Evolutionary conservation across 1,140 invertebrate genomes (phyloP).

Genomic region (Conopomorpha cramerella): DNA sequence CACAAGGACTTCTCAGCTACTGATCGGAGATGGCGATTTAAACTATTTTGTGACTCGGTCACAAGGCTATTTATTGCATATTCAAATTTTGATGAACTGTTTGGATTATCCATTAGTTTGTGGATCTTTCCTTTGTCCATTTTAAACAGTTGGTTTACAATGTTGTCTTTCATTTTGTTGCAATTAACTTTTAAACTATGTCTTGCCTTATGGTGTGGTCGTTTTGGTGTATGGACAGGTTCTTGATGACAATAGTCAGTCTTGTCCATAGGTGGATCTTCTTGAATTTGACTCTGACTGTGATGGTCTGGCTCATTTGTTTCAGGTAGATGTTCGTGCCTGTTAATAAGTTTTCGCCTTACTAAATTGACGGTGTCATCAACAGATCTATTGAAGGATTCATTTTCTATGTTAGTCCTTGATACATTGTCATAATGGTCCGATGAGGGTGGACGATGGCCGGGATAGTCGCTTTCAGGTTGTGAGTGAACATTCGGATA

Average conservation of each 20-base stretch:
- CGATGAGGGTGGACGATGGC: constrained; percentile 43
- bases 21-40: constrained; percentile 39
- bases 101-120: constrained; percentile 48
- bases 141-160: constrained; percentile 48
- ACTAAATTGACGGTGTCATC: constrained; percentile 49
- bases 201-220: constrained; percentile 18
- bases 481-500: too few species aligned
- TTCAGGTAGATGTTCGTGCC: constrained; percentile 21
- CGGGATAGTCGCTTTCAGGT: constrained; percentile 20
- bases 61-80: constrained; percentile 49
- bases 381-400: constrained; percentile 34
- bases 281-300: neutral
- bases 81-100: constrained; percentile 48
- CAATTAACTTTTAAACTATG: constrained; percentile 28
- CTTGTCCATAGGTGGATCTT: neutral
- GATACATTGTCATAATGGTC: constrained; percentile 41
- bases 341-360: constrained; percentile 28
- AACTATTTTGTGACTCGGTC: constrained; percentile 49
- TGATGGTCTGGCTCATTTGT: neutral
- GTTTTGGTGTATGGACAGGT: constrained; percentile 15
- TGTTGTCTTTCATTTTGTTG: constrained; percentile 51
- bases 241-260: constrained; percentile 6
- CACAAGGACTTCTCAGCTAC: constrained; percentile 43
- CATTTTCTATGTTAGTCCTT: constrained; percentile 27
- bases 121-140: constrained; percentile 52